Conservation (phyloP, 2,888 invertebrate species). For the Amphiduros pacificus region DNA sequence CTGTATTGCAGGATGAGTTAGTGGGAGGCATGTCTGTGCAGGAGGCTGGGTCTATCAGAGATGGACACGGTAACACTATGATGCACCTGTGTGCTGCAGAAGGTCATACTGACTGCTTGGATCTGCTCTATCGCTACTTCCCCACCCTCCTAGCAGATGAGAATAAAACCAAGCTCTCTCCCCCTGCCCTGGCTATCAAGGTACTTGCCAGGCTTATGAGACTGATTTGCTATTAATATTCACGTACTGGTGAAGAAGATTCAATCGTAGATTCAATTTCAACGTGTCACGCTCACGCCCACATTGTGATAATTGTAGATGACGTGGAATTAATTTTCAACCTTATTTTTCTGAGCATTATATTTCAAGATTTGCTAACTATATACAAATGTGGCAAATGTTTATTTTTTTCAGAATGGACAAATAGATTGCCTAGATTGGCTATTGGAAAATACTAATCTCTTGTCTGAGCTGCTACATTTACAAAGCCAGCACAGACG, state of each 20-base stretch:
- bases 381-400: not conserved
- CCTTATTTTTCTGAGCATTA: not conserved
- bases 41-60: no score
- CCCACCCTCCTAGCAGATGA: conserved; percentile 5
- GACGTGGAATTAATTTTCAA: not conserved
- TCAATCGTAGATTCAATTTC: no score
- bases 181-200: conserved; percentile 18
- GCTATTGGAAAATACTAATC: conserved; percentile 15
- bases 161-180: conserved; percentile 12
- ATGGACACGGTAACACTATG: no score
- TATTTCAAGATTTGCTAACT: not conserved
- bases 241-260: no score
- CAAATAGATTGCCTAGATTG: conserved; percentile 21
- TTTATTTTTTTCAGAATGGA: conserved; percentile 8
- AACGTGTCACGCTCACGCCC: no score
- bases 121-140: not conserved
- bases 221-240: not conserved
- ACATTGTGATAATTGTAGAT: not conserved
- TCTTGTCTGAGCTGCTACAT: not conserved
- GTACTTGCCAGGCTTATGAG: not conserved
- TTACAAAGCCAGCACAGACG: not conserved
- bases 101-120: not conserved
- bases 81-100: no score
- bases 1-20: no score
- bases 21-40: no score